Conservation (phyloP, 2,113 vertebrate species). For the Athene noctua region DNA sequence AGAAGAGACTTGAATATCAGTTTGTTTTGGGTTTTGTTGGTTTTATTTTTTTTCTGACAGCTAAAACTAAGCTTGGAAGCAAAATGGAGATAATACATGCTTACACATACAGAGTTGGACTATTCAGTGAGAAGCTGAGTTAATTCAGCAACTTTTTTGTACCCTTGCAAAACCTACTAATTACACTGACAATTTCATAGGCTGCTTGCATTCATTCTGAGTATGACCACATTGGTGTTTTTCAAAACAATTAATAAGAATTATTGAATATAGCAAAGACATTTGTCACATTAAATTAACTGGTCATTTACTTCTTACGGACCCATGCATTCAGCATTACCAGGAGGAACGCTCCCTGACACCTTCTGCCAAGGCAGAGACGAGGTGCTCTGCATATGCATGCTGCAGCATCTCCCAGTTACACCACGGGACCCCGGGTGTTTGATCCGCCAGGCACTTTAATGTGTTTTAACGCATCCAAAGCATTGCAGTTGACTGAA, state of each 20-base stretch:
- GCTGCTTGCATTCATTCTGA: not conserved
- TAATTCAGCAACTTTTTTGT: not conserved
- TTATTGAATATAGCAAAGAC: not conserved
- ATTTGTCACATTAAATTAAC: not conserved
- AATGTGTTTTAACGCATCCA: not conserved
- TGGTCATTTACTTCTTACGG: not conserved
- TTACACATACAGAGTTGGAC: rapidly evolving
- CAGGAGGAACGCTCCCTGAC: rapidly evolving
- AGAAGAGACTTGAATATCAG: not conserved
- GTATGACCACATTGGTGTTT: not conserved
- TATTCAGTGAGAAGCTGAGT: not conserved
- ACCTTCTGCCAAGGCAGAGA: not conserved
- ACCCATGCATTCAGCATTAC: rapidly evolving
- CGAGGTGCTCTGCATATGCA: not conserved
- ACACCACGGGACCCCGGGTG: rapidly evolving
- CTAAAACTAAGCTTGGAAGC: not conserved
- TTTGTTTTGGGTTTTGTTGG: too few species aligned
- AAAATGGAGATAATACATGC: rapidly evolving
- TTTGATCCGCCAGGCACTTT: not conserved
- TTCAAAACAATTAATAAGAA: not conserved
- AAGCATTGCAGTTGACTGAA: not conserved
- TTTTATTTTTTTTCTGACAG: not conserved
- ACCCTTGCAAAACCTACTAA: not conserved
- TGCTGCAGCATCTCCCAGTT: not conserved
- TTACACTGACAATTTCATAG: not conserved